phyloP scores from a whole-genome alignment of 1,140 invertebrate species.

The Diorhabda carinulata region DNA sequence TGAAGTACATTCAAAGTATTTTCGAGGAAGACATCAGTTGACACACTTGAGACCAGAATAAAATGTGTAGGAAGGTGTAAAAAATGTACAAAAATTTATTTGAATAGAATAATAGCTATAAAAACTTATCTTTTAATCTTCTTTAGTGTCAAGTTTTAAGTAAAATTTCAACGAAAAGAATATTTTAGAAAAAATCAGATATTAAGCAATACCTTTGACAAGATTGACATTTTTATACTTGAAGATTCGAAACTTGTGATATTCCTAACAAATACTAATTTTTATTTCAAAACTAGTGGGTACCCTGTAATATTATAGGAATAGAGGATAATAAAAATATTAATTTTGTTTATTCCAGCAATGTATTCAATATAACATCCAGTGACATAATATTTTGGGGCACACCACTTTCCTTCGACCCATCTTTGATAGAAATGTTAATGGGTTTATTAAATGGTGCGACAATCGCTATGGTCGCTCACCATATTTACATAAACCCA shows the following conservation, averaged over 20 bases:
- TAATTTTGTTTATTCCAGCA: conserved; percentile 37
- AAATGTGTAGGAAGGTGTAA: too few species aligned
- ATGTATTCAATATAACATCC: conserved; percentile 51
- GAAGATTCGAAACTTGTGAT: not conserved
- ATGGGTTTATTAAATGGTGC: conserved; percentile 60
- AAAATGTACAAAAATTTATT: too few species aligned
- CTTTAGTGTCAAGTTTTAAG: too few species aligned
- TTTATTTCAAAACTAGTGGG: not conserved
- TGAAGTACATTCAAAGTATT: too few species aligned
- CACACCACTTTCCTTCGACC: conserved; percentile 78
- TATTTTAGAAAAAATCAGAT: too few species aligned
- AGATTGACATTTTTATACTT: too few species aligned
- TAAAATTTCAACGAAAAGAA: too few species aligned
- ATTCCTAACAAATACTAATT: not conserved
- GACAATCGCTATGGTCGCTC: conserved; percentile 60
- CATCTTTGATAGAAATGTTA: conserved; percentile 73
- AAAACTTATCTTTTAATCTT: too few species aligned
- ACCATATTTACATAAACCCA: conserved; percentile 51
- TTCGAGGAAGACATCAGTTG: too few species aligned
- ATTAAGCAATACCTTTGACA: too few species aligned
- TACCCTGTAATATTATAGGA: not conserved
- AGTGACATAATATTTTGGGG: conserved; percentile 66
- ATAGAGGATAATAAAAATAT: not conserved
- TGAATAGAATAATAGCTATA: too few species aligned
- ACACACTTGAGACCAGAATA: too few species aligned